Evolutionary conservation across 2,888 invertebrate genomes (phyloP), one percentile per base, ranked within the genome.

Genomic region (Papilio demoleus): DNA sequence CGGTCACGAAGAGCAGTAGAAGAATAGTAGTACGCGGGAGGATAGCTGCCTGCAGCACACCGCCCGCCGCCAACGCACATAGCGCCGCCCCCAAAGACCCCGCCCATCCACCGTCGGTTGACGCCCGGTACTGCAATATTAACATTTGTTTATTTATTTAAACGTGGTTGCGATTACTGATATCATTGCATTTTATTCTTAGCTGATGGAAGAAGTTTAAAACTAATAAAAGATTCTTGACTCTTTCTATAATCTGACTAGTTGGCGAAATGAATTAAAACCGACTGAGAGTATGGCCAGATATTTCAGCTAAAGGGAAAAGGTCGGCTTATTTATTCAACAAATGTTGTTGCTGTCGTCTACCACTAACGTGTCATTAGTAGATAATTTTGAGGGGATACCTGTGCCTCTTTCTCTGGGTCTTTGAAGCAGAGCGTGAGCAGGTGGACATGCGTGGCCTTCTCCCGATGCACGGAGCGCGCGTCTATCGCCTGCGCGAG

Each of bases 401-500:
- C 96, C 94, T 95, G 96, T 76, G 95, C 95, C 88, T 98, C 98
- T 87, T 97, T 97, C 73, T 95, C 94, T 53, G 95, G 93, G 79
- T 97, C 97, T 80, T 97, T 97, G 85, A 98, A 98, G 82, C 96
- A 96, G 64, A 98, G 92, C 4, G 97, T 97, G 70, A 97, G 88
- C 61, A 97, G 94, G 83, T 97, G 97, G 64, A 98, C 97, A 82
- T 98, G 97, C 63, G 96, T 96, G 24, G 96, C 96, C 88, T 98
- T 98, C 87, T 98, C 97, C 70, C 97, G 94, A 84, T 98, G 97
- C 71, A 98, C 97, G 81, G 97, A 97, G 73, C 98, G 94, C 38
- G 97, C 97, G 84, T 97, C 97, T 77, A 98, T 97, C 36, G 97
- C 97, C 89, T 97, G 97, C 70, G 97, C 96, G 79, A 98, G 93